Percentiles rank a stretch among this genome's conserved stretches.
Evolutionary conservation across 1,140 invertebrate species (phyloP).

Genomic region (Caenorhabditis inopinata): DNA sequence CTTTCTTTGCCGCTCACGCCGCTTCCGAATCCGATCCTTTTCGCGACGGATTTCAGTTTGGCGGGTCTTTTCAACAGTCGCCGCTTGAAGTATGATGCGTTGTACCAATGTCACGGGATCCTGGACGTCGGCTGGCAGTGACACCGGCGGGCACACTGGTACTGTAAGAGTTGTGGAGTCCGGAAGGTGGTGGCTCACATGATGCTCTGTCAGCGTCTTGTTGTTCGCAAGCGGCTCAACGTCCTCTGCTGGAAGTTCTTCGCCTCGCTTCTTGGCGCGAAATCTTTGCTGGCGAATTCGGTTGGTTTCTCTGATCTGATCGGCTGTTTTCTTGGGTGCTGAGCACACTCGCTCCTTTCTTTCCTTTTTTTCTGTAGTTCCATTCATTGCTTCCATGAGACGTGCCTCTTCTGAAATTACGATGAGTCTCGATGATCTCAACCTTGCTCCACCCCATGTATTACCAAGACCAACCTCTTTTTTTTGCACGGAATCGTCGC

Average conservation of each 20-base stretch:
- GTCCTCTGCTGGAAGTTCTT: not conserved
- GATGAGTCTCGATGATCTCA: no score
- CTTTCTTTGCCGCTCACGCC: not conserved
- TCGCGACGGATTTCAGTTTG: not conserved
- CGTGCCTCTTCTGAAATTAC: not conserved
- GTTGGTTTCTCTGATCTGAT: not conserved
- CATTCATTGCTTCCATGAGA: not conserved
- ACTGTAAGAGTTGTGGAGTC: no score
- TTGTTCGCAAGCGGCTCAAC: not conserved
- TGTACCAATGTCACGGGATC: not conserved
- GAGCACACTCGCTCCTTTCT: not conserved
- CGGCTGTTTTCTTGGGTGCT: not conserved
- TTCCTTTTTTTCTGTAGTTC: not conserved
- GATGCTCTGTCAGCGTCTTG: no score
- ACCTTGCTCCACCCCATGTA: not conserved
- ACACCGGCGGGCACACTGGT: no score
- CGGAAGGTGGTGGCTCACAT: no score
- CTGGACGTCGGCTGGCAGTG: no score
- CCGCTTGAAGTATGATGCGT: not conserved
- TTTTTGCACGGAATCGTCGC: not conserved
- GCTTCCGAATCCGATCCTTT: not conserved
- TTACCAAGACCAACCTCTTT: not conserved
- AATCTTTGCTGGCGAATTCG: constrained; percentile 4
- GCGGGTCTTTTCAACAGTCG: not conserved
- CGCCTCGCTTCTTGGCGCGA: not conserved